Evolutionary conservation across 2,888 invertebrate genomes (phyloP).

Genomic region (Mystacides longicornis): DNA sequence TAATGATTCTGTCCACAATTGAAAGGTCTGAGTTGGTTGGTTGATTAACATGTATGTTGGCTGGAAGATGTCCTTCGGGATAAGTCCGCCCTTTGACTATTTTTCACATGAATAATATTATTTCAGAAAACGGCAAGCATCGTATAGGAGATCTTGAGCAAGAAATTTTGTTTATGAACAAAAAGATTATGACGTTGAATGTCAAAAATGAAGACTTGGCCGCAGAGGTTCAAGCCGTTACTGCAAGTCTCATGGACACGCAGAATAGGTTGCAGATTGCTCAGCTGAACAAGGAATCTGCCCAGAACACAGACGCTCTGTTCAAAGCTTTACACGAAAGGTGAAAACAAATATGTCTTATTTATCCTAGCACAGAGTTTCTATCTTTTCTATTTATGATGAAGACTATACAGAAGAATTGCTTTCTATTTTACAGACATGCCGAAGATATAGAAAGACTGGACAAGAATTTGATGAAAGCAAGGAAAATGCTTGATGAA

Average conservation of each 20-base stretch:
- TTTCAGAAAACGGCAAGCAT: conserved; percentile 41
- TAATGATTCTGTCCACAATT: too few species aligned
- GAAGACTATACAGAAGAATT: background rate
- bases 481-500: conserved; percentile 47
- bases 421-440: conserved; percentile 35
- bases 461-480: conserved; percentile 47
- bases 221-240: conserved; percentile 39
- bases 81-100: too few species aligned
- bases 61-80: too few species aligned
- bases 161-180: conserved; percentile 34
- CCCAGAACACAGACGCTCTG: conserved; percentile 43
- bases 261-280: conserved; percentile 42
- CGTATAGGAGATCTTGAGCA: conserved; percentile 41
- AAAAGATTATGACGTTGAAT: conserved; percentile 35
- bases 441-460: conserved; percentile 48
- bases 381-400: background rate
- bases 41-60: too few species aligned
- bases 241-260: conserved; percentile 40
- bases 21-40: too few species aligned
- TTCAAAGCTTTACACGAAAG: conserved; percentile 47
- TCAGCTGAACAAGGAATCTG: conserved; percentile 33
- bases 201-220: conserved; percentile 42
- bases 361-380: background rate
- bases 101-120: too few species aligned
- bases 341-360: conserved; percentile 28